These are phyloP conservation scores for Sitophilus oryzae DNA, from an alignment of 1,140 invertebrate genomes.

Conservation along the genomic window DNA sequence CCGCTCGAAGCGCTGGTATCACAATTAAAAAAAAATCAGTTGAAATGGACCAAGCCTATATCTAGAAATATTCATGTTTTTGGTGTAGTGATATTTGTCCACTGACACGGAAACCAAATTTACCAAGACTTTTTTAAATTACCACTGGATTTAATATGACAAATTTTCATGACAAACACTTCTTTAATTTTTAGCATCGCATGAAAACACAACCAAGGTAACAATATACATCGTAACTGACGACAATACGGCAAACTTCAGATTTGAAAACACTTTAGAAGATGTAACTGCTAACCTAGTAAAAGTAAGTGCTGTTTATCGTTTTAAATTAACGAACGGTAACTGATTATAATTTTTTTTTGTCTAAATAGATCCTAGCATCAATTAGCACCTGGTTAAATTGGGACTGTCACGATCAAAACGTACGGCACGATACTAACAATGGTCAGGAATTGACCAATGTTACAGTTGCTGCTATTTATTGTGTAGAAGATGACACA, in stretches of 20 bases:
- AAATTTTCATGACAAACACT: too few relatives aligned
- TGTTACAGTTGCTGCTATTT: slow-evolving; percentile 14
- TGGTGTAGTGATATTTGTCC: too few relatives aligned
- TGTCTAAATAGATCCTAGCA: slow-evolving; percentile 1
- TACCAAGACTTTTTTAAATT: too few relatives aligned
- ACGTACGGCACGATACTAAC: slow-evolving; percentile 6
- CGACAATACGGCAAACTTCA: slow-evolving; percentile 49
- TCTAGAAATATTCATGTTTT: too few relatives aligned
- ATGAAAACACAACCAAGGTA: slow-evolving; percentile 13
- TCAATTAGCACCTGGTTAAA: slow-evolving; percentile 4
- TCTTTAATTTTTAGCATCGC: slow-evolving; percentile 25
- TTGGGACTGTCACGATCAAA: slow-evolving; percentile 9
- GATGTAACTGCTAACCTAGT: slow-evolving; percentile 41
- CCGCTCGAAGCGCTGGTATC: too few relatives aligned
- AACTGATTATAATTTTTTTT: too few relatives aligned
- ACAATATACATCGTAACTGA: slow-evolving; percentile 35
- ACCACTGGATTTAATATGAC: too few relatives aligned
- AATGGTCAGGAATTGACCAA: slow-evolving; percentile 8
- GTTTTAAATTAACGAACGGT: too few relatives aligned
- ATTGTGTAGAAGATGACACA: slow-evolving; percentile 10
- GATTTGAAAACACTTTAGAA: slow-evolving; percentile 48
- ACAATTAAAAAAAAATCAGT: too few relatives aligned
- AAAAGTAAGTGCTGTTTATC: slow-evolving; percentile 44
- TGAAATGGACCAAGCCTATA: too few relatives aligned
- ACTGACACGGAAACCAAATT: too few relatives aligned